Evolutionary conservation across 2,888 invertebrate species (phyloP).

Genomic region (Carpatolechia fugitivella): DNA sequence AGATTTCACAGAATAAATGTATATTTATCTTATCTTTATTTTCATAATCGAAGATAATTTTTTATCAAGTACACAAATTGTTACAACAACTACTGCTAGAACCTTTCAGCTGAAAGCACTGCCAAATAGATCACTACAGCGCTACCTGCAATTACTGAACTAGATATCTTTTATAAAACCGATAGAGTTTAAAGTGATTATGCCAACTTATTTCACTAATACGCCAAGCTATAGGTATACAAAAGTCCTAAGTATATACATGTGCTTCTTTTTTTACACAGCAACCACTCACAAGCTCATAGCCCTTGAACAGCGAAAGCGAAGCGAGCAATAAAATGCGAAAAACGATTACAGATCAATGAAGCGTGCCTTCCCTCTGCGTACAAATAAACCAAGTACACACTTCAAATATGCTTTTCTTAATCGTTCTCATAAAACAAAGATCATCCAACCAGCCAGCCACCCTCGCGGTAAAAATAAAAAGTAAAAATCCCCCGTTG

Average conservation of each 20-base stretch:
- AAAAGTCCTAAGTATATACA: neutral
- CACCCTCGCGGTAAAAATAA: constrained; percentile 60
- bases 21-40: too few relatives aligned
- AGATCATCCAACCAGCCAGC: constrained; percentile 69
- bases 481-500: constrained; percentile 63
- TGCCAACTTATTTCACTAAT: neutral
- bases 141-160: too few relatives aligned
- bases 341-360: constrained; percentile 79
- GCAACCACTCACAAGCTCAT: constrained; percentile 46
- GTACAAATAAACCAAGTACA: constrained; percentile 76
- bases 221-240: neutral
- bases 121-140: too few relatives aligned
- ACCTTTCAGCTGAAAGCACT: too few relatives aligned
- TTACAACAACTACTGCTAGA: too few relatives aligned
- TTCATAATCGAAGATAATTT: too few relatives aligned
- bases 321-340: constrained; percentile 66
- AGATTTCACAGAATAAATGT: too few relatives aligned
- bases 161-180: too few relatives aligned
- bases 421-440: constrained; percentile 80
- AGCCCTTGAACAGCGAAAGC: constrained; percentile 55
- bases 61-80: too few relatives aligned
- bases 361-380: constrained; percentile 74
- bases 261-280: neutral
- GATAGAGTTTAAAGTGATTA: too few relatives aligned
- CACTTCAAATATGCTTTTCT: constrained; percentile 80